Percentiles rank a stretch among this genome's conserved stretches.
Evolutionary conservation across 2,888 invertebrate genomes (phyloP).

Genomic region (Drosophila falleni): DNA sequence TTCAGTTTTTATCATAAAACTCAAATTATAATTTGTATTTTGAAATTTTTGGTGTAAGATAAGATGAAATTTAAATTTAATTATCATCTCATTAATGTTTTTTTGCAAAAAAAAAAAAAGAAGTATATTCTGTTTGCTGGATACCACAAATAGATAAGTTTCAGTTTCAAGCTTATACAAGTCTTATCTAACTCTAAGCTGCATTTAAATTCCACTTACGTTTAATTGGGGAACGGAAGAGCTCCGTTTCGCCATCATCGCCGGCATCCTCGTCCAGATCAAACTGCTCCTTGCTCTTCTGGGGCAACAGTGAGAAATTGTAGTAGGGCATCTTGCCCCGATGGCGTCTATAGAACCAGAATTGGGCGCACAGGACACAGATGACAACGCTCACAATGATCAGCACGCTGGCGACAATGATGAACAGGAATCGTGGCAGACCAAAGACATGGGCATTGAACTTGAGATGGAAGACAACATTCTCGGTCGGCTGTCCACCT

Average conservation of each 20-base stretch:
- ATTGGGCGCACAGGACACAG: constrained; percentile 82
- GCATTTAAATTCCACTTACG: constrained; percentile 69
- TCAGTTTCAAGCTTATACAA: no score
- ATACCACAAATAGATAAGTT: no score
- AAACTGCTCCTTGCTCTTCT: constrained; percentile 83
- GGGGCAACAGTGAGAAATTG: constrained; percentile 84
- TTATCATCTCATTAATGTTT: no score
- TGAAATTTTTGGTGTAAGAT: no score
- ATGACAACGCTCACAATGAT: constrained; percentile 78
- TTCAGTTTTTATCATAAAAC: no score
- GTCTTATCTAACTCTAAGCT: no score
- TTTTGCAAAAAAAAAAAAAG: no score
- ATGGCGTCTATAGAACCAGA: constrained; percentile 73
- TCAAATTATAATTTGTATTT: no score
- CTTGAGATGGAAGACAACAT: constrained; percentile 89
- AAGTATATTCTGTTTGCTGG: no score
- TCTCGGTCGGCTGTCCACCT: constrained; percentile 86
- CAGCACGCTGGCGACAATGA: constrained; percentile 89
- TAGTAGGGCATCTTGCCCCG: constrained; percentile 83
- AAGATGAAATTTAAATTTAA: no score
- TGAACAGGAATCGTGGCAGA: constrained; percentile 91
- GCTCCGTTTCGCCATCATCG: constrained; percentile 84
- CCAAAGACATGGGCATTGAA: constrained; percentile 90
- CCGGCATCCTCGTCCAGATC: constrained; percentile 84
- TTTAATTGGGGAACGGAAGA: constrained; percentile 84